Conservation (phyloP, 1,140 invertebrate species). For the Danaus melanippus region DNA sequence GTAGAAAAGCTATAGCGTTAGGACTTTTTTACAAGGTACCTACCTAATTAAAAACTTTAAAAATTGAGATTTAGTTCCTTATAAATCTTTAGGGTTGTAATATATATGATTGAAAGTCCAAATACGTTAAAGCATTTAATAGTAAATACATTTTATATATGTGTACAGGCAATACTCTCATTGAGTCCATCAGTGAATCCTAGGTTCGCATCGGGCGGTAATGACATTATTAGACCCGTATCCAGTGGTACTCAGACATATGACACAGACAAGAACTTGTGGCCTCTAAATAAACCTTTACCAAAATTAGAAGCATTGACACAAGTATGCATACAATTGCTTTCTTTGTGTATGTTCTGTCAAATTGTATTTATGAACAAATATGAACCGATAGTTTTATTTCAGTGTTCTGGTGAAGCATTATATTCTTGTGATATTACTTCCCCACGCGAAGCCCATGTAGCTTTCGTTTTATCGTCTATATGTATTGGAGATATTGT, state of each 20-base stretch:
- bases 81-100: too few relatives aligned
- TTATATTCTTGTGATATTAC: slow-evolving; percentile 77
- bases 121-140: too few relatives aligned
- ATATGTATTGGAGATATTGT: slow-evolving; percentile 70
- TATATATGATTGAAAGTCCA: too few relatives aligned
- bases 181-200: slow-evolving; percentile 59
- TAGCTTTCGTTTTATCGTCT: slow-evolving; percentile 75
- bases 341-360: slow-evolving; percentile 5
- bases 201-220: slow-evolving; percentile 71
- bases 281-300: slow-evolving; percentile 85
- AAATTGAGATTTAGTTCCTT: too few relatives aligned
- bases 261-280: slow-evolving; percentile 80
- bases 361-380: background rate
- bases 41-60: slow-evolving; percentile 30
- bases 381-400: slow-evolving; percentile 3
- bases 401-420: slow-evolving; percentile 85
- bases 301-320: slow-evolving; percentile 82
- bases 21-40: slow-evolving; percentile 80
- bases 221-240: slow-evolving; percentile 73
- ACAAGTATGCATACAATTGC: slow-evolving; percentile 32
- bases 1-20: slow-evolving; percentile 75
- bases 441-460: slow-evolving; percentile 74
- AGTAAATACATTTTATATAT: slow-evolving; percentile 2
- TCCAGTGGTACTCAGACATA: slow-evolving; percentile 82
- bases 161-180: slow-evolving; percentile 70